Evolutionary conservation across 2,113 vertebrate genomes (phyloP).

Genomic region (Mesocricetus auratus): DNA sequence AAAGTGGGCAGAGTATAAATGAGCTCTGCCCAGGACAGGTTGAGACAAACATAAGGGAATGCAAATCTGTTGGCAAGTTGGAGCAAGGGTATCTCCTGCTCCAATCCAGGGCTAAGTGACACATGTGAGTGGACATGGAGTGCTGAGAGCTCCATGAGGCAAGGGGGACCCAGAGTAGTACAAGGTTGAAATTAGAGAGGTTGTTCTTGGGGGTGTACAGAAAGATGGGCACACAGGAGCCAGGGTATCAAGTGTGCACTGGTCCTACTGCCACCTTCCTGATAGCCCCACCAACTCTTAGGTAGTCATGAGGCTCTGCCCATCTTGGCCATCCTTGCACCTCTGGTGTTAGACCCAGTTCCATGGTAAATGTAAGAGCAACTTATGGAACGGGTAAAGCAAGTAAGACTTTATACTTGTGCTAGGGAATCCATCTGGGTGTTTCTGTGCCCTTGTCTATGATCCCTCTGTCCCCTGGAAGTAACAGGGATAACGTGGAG

Average conservation of each 20-base stretch:
- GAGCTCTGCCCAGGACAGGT: not conserved
- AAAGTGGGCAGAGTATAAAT: not conserved
- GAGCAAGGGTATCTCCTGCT: not conserved
- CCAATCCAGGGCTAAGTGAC: not conserved
- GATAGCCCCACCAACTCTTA: not conserved
- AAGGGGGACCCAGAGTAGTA: not conserved
- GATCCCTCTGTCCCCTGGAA: not conserved
- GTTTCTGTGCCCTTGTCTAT: not conserved
- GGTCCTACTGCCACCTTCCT: not conserved
- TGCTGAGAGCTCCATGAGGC: not conserved
- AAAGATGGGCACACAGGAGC: accelerated
- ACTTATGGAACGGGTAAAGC: accelerated
- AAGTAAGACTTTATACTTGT: accelerated
- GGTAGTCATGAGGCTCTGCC: not conserved
- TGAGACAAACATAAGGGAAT: not conserved
- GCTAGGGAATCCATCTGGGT: not conserved
- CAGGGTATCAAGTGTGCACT: not conserved
- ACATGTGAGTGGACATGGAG: not conserved
- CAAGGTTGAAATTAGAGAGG: no score
- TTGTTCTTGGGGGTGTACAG: accelerated
- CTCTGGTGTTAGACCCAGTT: not conserved
- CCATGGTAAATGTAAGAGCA: not conserved
- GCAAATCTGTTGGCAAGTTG: not conserved
- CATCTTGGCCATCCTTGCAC: not conserved
- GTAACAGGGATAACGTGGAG: not conserved